Conservation (phyloP, 2,888 invertebrate species). For the Tuberolachnus salignus region DNA sequence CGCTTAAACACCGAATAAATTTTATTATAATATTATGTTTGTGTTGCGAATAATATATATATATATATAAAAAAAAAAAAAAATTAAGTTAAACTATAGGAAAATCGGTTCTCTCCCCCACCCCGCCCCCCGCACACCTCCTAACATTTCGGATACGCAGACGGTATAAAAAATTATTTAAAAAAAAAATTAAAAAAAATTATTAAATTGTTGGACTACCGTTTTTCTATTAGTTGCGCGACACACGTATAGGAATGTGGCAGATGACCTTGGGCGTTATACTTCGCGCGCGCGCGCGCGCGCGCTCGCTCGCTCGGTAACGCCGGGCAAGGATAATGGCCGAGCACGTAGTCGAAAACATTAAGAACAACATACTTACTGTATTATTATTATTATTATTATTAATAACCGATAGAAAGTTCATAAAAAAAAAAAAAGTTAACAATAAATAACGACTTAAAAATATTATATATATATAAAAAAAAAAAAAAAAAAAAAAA, state of each 20-base stretch:
- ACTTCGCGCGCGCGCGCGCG: conserved; percentile 18
- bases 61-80: too few species aligned
- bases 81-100: too few species aligned
- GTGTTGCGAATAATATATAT: too few species aligned
- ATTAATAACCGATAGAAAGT: conserved; percentile 6
- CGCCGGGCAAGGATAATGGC: conserved; percentile 15
- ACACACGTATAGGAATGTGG: conserved; percentile 50
- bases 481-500: neutral
- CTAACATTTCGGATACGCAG: neutral
- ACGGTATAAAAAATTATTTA: neutral
- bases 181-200: too few species aligned
- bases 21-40: too few species aligned
- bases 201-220: conserved; percentile 32
- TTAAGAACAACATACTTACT: conserved; percentile 7
- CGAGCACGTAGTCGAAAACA: conserved; percentile 29
- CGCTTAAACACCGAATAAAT: too few species aligned
- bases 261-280: conserved; percentile 38
- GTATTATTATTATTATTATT: too few species aligned
- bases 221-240: conserved; percentile 38
- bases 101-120: conserved; percentile 15
- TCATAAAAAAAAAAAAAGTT: neutral
- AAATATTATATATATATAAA: neutral
- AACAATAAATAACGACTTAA: too few species aligned
- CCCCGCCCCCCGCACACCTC: neutral
- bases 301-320: too few species aligned